phyloP scores from a whole-genome alignment of 2,113 vertebrate genomes.

The Gobius niger region DNA sequence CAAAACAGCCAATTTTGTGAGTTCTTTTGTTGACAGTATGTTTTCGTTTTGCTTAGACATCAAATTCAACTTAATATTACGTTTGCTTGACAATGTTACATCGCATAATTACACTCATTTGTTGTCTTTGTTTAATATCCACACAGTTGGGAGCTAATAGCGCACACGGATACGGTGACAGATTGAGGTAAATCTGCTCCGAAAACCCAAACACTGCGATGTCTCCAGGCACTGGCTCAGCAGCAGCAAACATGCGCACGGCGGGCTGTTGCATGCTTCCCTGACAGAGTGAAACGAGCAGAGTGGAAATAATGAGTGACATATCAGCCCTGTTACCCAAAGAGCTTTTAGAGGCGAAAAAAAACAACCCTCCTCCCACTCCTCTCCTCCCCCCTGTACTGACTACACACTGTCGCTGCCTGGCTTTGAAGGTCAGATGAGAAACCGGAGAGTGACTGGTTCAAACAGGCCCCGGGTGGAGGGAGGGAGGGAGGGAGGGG shows the following conservation, averaged over 20 bases:
- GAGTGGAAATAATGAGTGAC: constrained; percentile 69
- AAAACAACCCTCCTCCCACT: constrained; percentile 37
- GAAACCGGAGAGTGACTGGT: constrained; percentile 67
- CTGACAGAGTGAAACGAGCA: constrained; percentile 43
- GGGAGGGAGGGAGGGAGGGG: background rate
- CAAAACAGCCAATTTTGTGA: too few relatives aligned
- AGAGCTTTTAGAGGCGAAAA: constrained; percentile 55
- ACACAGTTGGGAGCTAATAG: background rate
- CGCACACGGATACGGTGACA: background rate
- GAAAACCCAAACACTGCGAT: constrained; percentile 14
- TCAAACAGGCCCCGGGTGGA: constrained; percentile 64
- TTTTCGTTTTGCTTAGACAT: too few relatives aligned
- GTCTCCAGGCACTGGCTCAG: constrained; percentile 10
- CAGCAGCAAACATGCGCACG: constrained; percentile 9
- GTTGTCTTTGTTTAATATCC: background rate
- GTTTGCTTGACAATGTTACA: too few relatives aligned
- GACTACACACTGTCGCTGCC: constrained; percentile 53
- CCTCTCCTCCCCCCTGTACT: constrained; percentile 16
- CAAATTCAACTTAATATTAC: too few relatives aligned
- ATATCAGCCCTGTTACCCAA: constrained; percentile 55
- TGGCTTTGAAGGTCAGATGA: constrained; percentile 72
- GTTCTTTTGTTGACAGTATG: too few relatives aligned
- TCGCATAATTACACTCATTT: too few relatives aligned
- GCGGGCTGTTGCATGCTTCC: constrained; percentile 27
- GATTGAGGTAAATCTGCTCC: constrained; percentile 13